phyloP scores from a whole-genome alignment of 2,797 vertebrate species.

The Lepus townsendii region DNA sequence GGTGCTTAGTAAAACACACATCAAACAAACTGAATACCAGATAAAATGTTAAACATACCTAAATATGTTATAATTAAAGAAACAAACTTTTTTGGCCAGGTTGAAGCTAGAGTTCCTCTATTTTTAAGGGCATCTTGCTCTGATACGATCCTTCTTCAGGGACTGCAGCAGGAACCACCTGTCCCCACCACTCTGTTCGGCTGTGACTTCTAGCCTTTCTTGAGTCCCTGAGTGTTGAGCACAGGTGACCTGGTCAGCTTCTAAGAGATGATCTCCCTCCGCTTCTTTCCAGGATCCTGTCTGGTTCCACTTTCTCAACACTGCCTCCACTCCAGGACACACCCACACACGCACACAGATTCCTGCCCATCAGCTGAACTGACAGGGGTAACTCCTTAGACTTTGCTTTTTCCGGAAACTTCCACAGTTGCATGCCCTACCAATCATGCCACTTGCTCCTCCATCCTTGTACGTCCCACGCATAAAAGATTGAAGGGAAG shows the following conservation, averaged over 20 bases:
- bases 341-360: background rate
- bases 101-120: background rate
- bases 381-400: slow-evolving; percentile 13
- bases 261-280: background rate
- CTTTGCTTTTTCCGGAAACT: slow-evolving; percentile 24
- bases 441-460: background rate
- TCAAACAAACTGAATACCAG: background rate
- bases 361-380: background rate
- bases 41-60: background rate
- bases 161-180: background rate
- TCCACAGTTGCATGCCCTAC: background rate
- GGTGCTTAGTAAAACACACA: background rate
- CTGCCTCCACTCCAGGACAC: background rate
- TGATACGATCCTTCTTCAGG: background rate
- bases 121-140: background rate
- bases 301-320: background rate
- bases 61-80: background rate
- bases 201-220: background rate
- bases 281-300: slow-evolving; percentile 6
- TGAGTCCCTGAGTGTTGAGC: background rate
- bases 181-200: background rate
- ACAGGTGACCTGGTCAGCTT: background rate
- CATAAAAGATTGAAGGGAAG: background rate
- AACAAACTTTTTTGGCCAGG: background rate
- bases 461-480: background rate